Base-by-base conservation (phyloP, 2,113 vertebrate species). In the Thermophis baileyi region DNA sequence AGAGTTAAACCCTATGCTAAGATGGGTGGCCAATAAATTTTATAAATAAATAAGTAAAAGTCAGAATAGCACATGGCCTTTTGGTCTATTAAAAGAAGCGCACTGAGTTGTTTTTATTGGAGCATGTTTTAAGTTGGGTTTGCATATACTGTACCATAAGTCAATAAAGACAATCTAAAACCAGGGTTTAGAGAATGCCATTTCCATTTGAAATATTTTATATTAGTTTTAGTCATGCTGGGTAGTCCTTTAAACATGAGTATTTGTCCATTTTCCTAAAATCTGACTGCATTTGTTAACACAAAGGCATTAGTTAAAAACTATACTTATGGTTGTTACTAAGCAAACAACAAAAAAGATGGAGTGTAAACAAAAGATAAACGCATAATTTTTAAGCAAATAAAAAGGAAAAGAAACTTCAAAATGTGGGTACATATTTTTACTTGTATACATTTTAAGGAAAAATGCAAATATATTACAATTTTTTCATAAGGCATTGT, bases 401-500 rank as follows among this genome's bases (percentile, higher is more conserved):
- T 63, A 63, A 27, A 63, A 63, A 63, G 60, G 27, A 63, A 30
- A 63, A 63, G 10, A 63, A 30, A 30, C 0, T 30, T 63, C 27
- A 63, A 63, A 63, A 30, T 63, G 60, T 63, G 54, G 20, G 54
- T 57, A 57, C 54, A 57, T 57, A 24, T 57, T 57, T 24, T 11
- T 63, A 30, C 60, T 14, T 63, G 10, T 14, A 63, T 63, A 4
- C 60, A 63, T 63, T 63, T 63, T 14, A n/a, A n/a, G 60, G 60
- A n/a, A 63, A 63, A 63, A 30, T 60, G 25, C 55, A 57, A 57
- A 57, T 57, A 10, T 27, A 27, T 57, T 57, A 27, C 25, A 60
- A 30, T 60, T n/a, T 63, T 96, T 97, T 98, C 97, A 97, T 97
- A 11, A 60, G 27, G 25, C 27, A 63, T 63, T 11, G 10, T 63